These are phyloP conservation scores for Datnioides undecimradiatus DNA, from an alignment of 2,113 vertebrate species.

Conservation along the genomic window DNA sequence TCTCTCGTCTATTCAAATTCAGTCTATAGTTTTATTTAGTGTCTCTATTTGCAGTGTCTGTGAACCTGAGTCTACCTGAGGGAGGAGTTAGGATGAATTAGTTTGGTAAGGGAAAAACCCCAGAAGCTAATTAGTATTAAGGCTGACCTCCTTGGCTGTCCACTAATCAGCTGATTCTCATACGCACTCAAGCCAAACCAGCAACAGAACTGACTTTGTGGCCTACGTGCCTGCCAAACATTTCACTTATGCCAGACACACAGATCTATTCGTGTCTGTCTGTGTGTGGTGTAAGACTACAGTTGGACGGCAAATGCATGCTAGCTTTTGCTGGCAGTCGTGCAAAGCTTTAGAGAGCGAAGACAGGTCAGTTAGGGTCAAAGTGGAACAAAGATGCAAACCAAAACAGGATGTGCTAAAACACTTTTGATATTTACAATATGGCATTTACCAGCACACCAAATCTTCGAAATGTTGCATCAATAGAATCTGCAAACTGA, in stretches of 20 bases:
- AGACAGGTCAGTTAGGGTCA: conserved; percentile 7
- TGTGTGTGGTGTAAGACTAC: neutral
- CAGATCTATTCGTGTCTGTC: conserved; percentile 35
- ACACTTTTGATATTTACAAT: neutral
- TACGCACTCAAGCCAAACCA: conserved; percentile 33
- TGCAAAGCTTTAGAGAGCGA: conserved; percentile 21
- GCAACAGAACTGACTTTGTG: conserved; percentile 39
- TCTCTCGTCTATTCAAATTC: conserved; percentile 1
- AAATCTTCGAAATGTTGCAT: neutral
- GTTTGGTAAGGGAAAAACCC: conserved; percentile 21
- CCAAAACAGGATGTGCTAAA: neutral
- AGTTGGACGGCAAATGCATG: neutral
- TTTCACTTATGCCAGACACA: conserved; percentile 21
- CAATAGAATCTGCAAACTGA: neutral
- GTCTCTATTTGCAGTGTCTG: neutral
- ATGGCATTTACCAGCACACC: no score
- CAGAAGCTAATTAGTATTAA: conserved; percentile 63
- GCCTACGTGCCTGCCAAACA: conserved; percentile 38
- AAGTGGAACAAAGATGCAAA: neutral
- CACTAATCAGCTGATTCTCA: conserved; percentile 70
- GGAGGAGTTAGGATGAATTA: conserved; percentile 31
- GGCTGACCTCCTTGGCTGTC: conserved; percentile 60
- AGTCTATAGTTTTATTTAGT: neutral
- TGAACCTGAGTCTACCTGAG: conserved; percentile 12
- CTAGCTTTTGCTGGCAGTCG: conserved; percentile 1